Evolutionary conservation across 2,888 invertebrate genomes (phyloP), one percentile per base, ranked within the genome.

Genomic region (Papilio gigon): DNA sequence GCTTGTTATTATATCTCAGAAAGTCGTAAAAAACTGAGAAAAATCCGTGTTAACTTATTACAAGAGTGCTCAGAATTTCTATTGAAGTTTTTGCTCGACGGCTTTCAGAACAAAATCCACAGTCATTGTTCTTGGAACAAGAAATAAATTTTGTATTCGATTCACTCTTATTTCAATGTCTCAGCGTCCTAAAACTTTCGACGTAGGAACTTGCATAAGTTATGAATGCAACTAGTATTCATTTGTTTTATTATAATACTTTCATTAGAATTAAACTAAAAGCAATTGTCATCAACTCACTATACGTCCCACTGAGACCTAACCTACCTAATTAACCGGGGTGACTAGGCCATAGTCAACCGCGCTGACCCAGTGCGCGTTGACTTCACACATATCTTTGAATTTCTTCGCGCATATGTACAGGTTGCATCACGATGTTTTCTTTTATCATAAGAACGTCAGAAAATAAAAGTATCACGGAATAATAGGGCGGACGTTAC

Each of bases 31-130:
- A 30, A 56, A 56, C 30, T 30, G 53, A 17, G 30, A 56, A 56
- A 56, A 56, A 30, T 30, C 53, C 53, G 30, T 56, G 53, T 56
- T 56, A 30, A 56, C 17, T 56, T 56, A 56, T 56, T 56, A 30
- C 9, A 56, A 56, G 30, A 56, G 30, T 56, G 30, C 53, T 56
- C 53, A 50, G 25, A 50, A 50, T 53, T 53, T 53, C 53, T 53
- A 53, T 53, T 53, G 53, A 53, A 53, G 53, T 53, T 53, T 53
- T 30, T 30, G 53, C 53, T 53, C 30, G 8, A 53, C 53, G n/a
- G 53, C 53, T n/a, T 53, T 53, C 53, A n/a, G 27, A 17, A 30
- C n/a, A 53, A 53, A 6, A 47, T 47, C 30, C 8, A 5, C 53
- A 30, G 27, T 30, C 53, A 30, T 53, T 53, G 53, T 50, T 50